Evolutionary conservation across 2,797 vertebrate species (phyloP), one percentile per base, ranked within the genome.

Genomic region (Coilia nasus): DNA sequence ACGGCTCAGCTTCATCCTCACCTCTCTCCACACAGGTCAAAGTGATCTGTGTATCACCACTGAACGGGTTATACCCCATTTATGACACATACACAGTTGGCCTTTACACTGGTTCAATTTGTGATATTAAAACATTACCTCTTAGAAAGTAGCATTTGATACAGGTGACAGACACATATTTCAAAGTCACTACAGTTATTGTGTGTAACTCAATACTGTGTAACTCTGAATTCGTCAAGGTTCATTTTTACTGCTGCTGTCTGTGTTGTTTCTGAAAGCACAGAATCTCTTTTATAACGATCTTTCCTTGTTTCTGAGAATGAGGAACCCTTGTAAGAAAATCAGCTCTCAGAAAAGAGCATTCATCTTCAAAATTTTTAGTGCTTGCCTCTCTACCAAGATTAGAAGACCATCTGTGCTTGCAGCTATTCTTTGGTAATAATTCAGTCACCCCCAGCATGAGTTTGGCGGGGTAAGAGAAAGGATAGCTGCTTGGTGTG

Each of bases 401-500:
- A 85, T 87, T 59, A 87, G 88, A 90, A 87, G 88, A 83, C 28
- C 81, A 60, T 44, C 85, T 64, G 83, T 83, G 31, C 59, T 78
- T 82, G 75, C 60, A 0, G 31, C 86, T 94, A 92, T 93, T 92
- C 91, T 54, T 41, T n/a, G 19, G 46, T 28, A 46, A 86, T 84
- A 9, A 84, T 88, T 89, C 62, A 56, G 54, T 82, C 23, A 44
- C 67, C 62, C 15, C 14, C 71, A 50, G 54, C 81, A 23, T 71
- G 82, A 85, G 28, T 87, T 62, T 89, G 88, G 71, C 84, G 57
- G 23, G 46, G 83, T 54, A 81, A 82, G 41, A 85, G 57, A 83
- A 10, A 35, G 28, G 83, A 81, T 85, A 86, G 90, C 88, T 87
- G 91, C 91, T 82, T 47, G 86, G 83, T 93, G 93, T 94, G 94